Base-by-base conservation (phyloP, 2,113 vertebrate genomes). In the Cebus imitator region DNA sequence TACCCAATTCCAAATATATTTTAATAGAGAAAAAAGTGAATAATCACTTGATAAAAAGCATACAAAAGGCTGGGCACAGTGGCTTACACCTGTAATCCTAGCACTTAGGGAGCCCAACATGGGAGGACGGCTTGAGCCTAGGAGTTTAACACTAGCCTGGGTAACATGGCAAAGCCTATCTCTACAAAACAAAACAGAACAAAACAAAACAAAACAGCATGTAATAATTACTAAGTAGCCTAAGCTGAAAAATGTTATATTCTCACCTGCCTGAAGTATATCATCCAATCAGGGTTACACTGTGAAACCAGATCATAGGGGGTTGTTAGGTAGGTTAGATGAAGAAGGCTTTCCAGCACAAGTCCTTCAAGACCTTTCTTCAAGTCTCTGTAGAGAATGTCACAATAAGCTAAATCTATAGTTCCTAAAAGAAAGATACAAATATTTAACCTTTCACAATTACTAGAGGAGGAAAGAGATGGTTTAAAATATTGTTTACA, bases 221-320 rank as follows among this genome's bases (percentile, higher is more conserved):
- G 89, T 43, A 25, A 73, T 78, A 23, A 68, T 76, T 84, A 50
- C 86, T 48, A 79, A 80, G 55, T 52, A 87, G 37, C 58, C 61
- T 87, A 43, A 73, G 43, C 1, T n/a, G 35, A 57, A 73, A 64
- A 81, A 66, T 35, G 48, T 80, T 52, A 3, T 18, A 52, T 25
- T 96, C 97, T 97, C 89, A 99, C 99, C 99, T 99, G 99, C 95
- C 98, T 98, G 97, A 99, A 99, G 97, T 99, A 99, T 68, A 99
- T 96, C 99, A 99, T 99, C 99, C 99, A 99, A 21, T 99, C 98
- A 27, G 99, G 99, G 35, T 97, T 99, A 97, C 99, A 99, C 92
- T 99, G 99, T 8, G 97, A 97, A 78, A 98, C 96, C 98, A 99
- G 90, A 58, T 99, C 99, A 73, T 99, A 99, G 0, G 99, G 99